These are phyloP conservation scores for Hypotaenidia okinawae DNA, from an alignment of 2,797 vertebrate genomes.

Conservation along the genomic window DNA sequence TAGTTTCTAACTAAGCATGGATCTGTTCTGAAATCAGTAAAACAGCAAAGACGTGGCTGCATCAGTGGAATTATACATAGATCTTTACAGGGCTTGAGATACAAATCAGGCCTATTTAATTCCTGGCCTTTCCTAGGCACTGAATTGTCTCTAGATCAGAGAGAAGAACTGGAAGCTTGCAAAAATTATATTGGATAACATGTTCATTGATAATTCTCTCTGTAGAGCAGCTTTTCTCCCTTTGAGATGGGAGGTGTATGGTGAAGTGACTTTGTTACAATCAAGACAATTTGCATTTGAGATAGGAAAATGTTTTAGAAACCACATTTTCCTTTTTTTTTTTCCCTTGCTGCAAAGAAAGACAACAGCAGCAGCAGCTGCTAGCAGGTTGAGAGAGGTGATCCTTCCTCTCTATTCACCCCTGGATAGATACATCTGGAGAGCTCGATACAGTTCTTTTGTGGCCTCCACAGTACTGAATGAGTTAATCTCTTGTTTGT, in stretches of 20 bases:
- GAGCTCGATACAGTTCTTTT: background rate
- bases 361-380: background rate
- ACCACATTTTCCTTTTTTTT: background rate
- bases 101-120: background rate
- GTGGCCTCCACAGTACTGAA: background rate
- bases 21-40: background rate
- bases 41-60: background rate
- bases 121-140: background rate
- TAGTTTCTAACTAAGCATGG: background rate
- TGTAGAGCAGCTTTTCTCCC: background rate
- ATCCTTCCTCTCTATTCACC: background rate
- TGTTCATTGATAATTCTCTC: background rate
- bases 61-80: background rate
- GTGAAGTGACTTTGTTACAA: background rate
- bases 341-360: background rate
- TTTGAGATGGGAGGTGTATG: background rate
- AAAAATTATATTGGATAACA: background rate
- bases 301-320: background rate
- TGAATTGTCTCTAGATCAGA: background rate
- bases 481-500: background rate
- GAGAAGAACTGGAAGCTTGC: background rate
- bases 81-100: background rate
- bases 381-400: background rate
- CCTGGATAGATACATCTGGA: no score
- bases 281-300: background rate